Base-by-base conservation (phyloP, 1,140 invertebrate species). In the Zaprionus inermis region DNA sequence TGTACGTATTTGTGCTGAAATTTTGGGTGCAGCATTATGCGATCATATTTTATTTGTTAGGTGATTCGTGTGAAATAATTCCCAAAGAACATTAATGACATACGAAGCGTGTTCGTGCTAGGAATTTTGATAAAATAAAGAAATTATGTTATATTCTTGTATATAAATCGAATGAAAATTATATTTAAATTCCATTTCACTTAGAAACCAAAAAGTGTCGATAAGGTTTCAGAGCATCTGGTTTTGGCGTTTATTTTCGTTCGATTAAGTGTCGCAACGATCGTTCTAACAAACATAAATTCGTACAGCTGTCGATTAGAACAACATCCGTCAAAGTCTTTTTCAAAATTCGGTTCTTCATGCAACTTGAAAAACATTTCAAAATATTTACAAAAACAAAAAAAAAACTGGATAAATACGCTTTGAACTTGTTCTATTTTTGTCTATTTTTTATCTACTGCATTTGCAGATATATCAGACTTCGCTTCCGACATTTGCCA, bases 401-500 rank as follows among this genome's bases (percentile, higher is more conserved):
- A 57, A 38, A 55, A 55, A 69, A 14, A 9, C 38, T n/a, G 20
- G 6, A 34, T 24, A 74, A 70, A 70, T 74, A 70, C 61, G 72
- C 72, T 74, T 74, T 74, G 72, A 74, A 74, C 72, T 74, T 70
- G 57, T 38, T 46, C 70, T 36, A 72, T 73, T 74, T 74, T 74
- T 41, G 69, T 74, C 52, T 63, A 52, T 38, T 36, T 36, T 67
- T 60, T 68, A 54, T 68, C 51, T 68, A 60, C 36, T 60, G 28
- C 49, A 20, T 32, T 67, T 60, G 24, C 18, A 61, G 24, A 63
- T 60, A 24, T 60, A 16, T n/a, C n/a, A 60, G 41, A 56, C 22
- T 24, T 54, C 20, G 57, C 57, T 74, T 64, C 70, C 72, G 58
- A 70, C 72, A 63, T 73, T 44, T n/a, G 36, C 34, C 61, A 38